Evolutionary conservation across 2,888 invertebrate species (phyloP).

Genomic region (Aromia moschata): DNA sequence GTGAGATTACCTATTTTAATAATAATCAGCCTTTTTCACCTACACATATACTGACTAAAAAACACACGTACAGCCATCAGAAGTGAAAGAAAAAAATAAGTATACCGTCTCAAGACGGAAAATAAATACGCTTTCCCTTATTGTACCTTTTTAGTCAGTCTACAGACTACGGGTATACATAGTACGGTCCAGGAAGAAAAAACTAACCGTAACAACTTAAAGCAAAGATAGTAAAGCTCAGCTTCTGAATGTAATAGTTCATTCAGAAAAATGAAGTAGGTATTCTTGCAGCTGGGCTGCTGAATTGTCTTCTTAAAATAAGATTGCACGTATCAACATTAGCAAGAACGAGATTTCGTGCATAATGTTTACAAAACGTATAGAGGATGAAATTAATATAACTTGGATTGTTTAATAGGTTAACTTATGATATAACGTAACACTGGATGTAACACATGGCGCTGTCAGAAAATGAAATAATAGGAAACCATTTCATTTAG

Average conservation of each 20-base stretch:
- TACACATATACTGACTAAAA: constrained; percentile 29
- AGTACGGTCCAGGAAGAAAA: not conserved
- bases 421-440: too few species aligned
- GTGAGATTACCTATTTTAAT: constrained; percentile 31
- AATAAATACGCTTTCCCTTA: not conserved
- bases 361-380: not conserved
- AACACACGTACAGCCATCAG: constrained; percentile 25
- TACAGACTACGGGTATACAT: not conserved
- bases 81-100: constrained; percentile 14
- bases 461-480: not conserved
- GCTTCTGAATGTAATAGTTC: not conserved
- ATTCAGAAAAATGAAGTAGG: not conserved
- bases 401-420: too few species aligned
- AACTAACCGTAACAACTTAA: not conserved
- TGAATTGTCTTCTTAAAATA: constrained; percentile 5
- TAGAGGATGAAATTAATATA: not conserved
- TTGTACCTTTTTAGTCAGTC: not conserved
- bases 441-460: not conserved
- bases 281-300: constrained; percentile 3
- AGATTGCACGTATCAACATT: constrained; percentile 18
- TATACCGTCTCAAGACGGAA: constrained; percentile 23
- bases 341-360: not conserved
- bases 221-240: not conserved
- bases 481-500: too few species aligned
- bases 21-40: constrained; percentile 37